These are phyloP conservation scores for Coracopsis vasa DNA, from an alignment of 2,113 vertebrate genomes.

Conservation along the genomic window DNA sequence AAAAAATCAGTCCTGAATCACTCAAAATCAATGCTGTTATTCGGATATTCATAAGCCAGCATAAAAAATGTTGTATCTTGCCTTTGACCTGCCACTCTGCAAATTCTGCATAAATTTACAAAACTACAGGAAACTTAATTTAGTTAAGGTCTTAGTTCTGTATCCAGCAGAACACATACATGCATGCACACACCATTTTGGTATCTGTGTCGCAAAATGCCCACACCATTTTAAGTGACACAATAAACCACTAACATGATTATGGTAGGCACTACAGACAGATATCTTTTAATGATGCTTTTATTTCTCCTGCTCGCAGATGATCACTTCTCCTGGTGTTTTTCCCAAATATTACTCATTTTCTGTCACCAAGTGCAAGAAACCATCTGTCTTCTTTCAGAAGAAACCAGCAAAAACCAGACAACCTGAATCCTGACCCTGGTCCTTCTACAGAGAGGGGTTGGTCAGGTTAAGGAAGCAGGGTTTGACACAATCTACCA, in stretches of 20 bases:
- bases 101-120: not conserved
- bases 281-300: not conserved
- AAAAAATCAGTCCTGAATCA: not conserved
- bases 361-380: not conserved
- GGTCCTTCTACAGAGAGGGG: not conserved
- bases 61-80: not conserved
- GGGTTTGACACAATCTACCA: not conserved
- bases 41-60: not conserved
- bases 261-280: not conserved
- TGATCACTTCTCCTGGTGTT: not conserved
- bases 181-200: accelerated
- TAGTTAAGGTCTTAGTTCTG: not conserved
- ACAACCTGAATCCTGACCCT: not conserved
- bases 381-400: not conserved
- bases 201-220: not conserved
- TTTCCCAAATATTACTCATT: not conserved
- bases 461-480: accelerated
- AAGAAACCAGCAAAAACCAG: not conserved
- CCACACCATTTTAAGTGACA: not conserved
- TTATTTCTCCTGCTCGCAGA: not conserved
- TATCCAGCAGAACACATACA: not conserved
- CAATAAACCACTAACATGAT: not conserved
- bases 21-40: not conserved
- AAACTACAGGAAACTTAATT: not conserved
- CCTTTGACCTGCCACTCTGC: not conserved